Percentiles rank a stretch among this genome's conserved stretches.
phyloP scores from a whole-genome alignment of 2,888 invertebrate genomes.

The Papilio demoleus region DNA sequence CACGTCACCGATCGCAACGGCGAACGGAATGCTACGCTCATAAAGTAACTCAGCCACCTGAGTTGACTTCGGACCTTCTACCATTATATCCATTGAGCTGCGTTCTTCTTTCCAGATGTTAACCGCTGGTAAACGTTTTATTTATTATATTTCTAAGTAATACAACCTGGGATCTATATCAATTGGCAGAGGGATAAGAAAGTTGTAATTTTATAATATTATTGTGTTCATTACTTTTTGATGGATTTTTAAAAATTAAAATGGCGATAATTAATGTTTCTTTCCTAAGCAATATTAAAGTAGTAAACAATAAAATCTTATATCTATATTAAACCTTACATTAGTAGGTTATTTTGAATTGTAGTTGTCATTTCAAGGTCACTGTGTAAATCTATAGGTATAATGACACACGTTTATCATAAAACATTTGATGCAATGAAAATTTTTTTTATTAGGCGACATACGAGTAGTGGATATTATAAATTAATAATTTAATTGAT shows the following conservation, averaged over 20 bases:
- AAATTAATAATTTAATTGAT: too few species aligned
- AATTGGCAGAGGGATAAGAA: too few species aligned
- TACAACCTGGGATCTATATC: too few species aligned
- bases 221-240: not conserved
- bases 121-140: slow-evolving; percentile 52
- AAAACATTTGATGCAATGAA: not conserved
- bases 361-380: not conserved
- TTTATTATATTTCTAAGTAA: too few species aligned
- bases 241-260: not conserved
- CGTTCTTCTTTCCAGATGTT: slow-evolving; percentile 75
- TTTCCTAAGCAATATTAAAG: not conserved
- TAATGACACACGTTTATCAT: not conserved
- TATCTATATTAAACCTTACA: too few species aligned
- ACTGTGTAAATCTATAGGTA: not conserved
- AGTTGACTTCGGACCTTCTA: slow-evolving; percentile 58
- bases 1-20: slow-evolving; percentile 66
- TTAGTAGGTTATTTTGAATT: too few species aligned
- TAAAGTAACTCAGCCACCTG: slow-evolving; percentile 69
- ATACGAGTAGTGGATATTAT: too few species aligned
- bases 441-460: too few species aligned
- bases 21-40: slow-evolving; percentile 68
- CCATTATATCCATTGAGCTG: slow-evolving; percentile 75
- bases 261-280: not conserved
- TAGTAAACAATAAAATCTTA: too few species aligned
- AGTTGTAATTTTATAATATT: too few species aligned